Evolutionary conservation across 2,797 vertebrate species (phyloP), one percentile per base, ranked within the genome.

Genomic region (Characodon lateralis): DNA sequence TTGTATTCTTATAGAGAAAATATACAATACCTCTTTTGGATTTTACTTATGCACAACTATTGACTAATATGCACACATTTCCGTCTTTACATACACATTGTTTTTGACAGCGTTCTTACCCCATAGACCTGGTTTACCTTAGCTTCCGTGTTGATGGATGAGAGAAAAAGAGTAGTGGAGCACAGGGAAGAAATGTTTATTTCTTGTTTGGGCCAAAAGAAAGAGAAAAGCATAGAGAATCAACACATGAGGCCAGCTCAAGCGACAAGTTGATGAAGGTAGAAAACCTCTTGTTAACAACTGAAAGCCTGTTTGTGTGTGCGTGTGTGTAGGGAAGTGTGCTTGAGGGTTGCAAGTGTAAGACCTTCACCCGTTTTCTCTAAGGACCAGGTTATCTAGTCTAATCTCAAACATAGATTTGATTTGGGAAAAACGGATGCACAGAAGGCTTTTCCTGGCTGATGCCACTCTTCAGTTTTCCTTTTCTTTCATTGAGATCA

Each of bases 101-200:
- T n/a, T n/a, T n/a, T n/a, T n/a, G n/a, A n/a, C n/a, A n/a, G n/a
- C n/a, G n/a, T n/a, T n/a, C n/a, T n/a, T n/a, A n/a, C n/a, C n/a
- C n/a, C n/a, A 78, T 26, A 22, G 76, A 76, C 71, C 12, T 66
- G 63, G 51, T 50, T 81, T 71, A 48, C 35, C 55, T 35, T 31
- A 48, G 68, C 77, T 72, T 82, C 50, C 59, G 72, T 51, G 71
- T 55, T 9, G 56, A 69, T 24, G 48, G 31, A 66, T 61, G 20
- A 71, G 31, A 71, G 69, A 66, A 69, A 78, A 85, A 83, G 48
- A 78, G 53, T 73, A 68, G 61, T 76, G 72, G 74, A 65, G 50
- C 71, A 71, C 68, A 87, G 86, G 87, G 93, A 91, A 88, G 86
- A 92, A 90, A 88, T 85, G 26, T 89, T 86, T 84, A 76, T 73